Conservation (phyloP, 2,888 invertebrate genomes). For the Rambutsinella grinnellia region DNA sequence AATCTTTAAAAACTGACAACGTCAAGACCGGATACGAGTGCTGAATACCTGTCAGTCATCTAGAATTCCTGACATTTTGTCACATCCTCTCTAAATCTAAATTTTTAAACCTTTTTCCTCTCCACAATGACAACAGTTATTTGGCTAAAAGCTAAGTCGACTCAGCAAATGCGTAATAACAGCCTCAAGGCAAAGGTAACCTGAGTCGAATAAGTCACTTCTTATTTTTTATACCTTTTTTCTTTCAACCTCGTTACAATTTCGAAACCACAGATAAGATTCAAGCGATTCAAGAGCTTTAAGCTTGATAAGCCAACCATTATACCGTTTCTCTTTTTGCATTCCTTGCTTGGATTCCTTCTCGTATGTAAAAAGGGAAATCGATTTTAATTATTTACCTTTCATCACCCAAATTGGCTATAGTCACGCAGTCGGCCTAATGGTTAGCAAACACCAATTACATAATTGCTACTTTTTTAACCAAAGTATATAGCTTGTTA, state of each 20-base stretch:
- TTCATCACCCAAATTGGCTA: background rate
- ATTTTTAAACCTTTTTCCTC: slow-evolving; percentile 30
- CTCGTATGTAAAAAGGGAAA: slow-evolving; percentile 25
- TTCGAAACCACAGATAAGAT: slow-evolving; percentile 34
- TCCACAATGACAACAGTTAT: background rate
- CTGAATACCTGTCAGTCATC: slow-evolving; percentile 46
- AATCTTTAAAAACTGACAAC: no score
- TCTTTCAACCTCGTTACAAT: background rate
- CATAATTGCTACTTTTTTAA: background rate
- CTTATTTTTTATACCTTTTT: background rate
- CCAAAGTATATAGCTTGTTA: background rate
- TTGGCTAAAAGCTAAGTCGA: slow-evolving; percentile 11
- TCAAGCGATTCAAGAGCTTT: slow-evolving; percentile 18
- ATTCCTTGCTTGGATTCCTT: slow-evolving; percentile 2
- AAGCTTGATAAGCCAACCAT: slow-evolving; percentile 48
- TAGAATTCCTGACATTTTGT: no score
- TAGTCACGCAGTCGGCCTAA: background rate
- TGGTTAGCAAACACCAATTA: background rate
- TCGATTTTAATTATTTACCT: slow-evolving; percentile 34
- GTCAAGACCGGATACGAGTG: no score
- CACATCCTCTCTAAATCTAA: slow-evolving; percentile 10
- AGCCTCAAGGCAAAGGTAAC: background rate
- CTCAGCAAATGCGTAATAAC: background rate
- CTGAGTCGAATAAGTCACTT: background rate
- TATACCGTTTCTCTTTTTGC: slow-evolving; percentile 2